These are phyloP conservation scores for Oligia strigilis DNA, from an alignment of 2,888 invertebrate species.

Conservation along the genomic window DNA sequence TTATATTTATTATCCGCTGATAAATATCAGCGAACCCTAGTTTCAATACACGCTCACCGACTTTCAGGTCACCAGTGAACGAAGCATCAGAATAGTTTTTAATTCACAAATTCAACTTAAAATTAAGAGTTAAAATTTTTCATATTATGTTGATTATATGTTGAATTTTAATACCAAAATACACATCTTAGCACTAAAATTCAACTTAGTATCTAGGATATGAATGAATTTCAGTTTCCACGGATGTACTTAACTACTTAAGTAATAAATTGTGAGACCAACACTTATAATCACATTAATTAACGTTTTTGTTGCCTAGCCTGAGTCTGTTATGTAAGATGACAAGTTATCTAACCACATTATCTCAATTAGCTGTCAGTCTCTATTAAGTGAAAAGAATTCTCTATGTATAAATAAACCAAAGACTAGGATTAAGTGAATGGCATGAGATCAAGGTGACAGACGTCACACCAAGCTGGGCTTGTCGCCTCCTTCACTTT, in stretches of 20 bases:
- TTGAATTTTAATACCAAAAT: background rate
- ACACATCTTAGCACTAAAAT: background rate
- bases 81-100: background rate
- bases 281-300: constrained; percentile 34
- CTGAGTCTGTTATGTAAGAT: constrained; percentile 28
- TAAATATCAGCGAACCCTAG: too few relatives aligned
- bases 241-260: background rate
- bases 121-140: too few relatives aligned
- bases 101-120: background rate
- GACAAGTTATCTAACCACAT: constrained; percentile 38
- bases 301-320: constrained; percentile 39
- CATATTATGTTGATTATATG: too few relatives aligned
- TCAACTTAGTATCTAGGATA: background rate
- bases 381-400: constrained; percentile 22
- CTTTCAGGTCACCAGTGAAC: constrained; percentile 5
- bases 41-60: background rate
- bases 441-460: constrained; percentile 66
- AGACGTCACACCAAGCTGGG: constrained; percentile 63
- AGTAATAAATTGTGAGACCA: constrained; percentile 34
- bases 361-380: constrained; percentile 34
- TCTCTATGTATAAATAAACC: constrained; percentile 38
- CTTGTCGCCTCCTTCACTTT: constrained; percentile 64
- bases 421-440: constrained; percentile 60
- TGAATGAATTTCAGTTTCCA: constrained; percentile 12
- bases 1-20: too few relatives aligned